Evolutionary conservation across 2,888 invertebrate species (phyloP).

Genomic region (Xylota sylvarum): DNA sequence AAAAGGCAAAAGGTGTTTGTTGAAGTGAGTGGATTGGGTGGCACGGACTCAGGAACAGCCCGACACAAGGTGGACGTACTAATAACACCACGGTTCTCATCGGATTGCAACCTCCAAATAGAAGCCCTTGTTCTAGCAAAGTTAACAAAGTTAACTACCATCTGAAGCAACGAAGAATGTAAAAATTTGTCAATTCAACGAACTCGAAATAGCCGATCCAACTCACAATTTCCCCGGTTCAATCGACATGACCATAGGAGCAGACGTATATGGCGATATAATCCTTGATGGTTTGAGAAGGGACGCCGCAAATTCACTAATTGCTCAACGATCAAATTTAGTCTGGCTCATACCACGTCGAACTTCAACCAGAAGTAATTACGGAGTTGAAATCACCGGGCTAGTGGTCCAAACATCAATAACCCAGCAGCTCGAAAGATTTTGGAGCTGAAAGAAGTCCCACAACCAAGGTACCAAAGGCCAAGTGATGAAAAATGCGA

Average conservation of each 20-base stretch:
- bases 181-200: neutral
- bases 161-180: neutral
- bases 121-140: neutral
- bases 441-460: no score
- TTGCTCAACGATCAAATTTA: neutral
- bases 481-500: no score
- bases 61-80: no score
- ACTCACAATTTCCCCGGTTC: neutral
- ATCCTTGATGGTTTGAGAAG: neutral
- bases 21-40: no score
- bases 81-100: neutral
- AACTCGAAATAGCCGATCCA: neutral
- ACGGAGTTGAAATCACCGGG: no score
- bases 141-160: neutral
- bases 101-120: neutral
- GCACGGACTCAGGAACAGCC: no score
- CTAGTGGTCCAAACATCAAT: no score
- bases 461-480: no score
- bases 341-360: neutral
- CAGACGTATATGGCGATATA: neutral
- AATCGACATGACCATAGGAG: neutral
- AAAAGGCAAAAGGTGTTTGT: neutral
- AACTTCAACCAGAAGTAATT: no score
- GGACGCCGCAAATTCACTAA: neutral
- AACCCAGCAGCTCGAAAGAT: no score